Evolutionary conservation across 2,888 invertebrate species (phyloP), one percentile per base, ranked within the genome.

Genomic region (Mythimna vitellina): DNA sequence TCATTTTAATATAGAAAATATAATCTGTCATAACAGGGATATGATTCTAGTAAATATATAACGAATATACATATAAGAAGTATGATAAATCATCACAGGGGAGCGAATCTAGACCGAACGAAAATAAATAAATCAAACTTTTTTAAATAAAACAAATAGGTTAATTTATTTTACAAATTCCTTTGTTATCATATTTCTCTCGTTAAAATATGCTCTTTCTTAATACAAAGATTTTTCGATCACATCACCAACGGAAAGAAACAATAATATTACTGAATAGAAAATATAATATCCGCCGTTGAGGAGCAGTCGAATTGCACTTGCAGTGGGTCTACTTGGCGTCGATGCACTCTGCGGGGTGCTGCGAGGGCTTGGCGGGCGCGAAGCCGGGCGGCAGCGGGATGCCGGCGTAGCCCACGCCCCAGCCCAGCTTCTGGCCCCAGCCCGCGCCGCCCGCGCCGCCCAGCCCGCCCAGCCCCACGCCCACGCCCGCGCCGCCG

Each of bases 161-260:
- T 96, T 95, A 96, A 95, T 96, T 96, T 95, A 95, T 96, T 96
- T 95, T 95, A 95, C 94, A 96, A 96, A 95, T 95, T 95, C 94
- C 94, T 95, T 94, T 94, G 95, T 95, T 96, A 96, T 96, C 96
- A 96, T 96, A 95, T 96, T 96, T 95, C 96, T 96, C 95, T 96
- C 94, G 92, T 95, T 95, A 96, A 94, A 96, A 95, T 96, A 96
- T 93, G 93, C 92, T 96, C 95, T 93, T 91, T 94, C 93, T 82
- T 93, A 93, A 93, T 96, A 95, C 96, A 96, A 96, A 95, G 96
- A 96, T 96, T 95, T 96, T 93, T 95, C 94, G 93, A 93, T 94
- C 92, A 94, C 93, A 91, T 94, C 93, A 93, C 93, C 95, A 93
- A 92, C 92, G 92, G 93, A 92, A 91, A 92, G 89, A 90, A 88